Conservation (phyloP, 1,140 invertebrate species). For the Eupeodes corollae region DNA sequence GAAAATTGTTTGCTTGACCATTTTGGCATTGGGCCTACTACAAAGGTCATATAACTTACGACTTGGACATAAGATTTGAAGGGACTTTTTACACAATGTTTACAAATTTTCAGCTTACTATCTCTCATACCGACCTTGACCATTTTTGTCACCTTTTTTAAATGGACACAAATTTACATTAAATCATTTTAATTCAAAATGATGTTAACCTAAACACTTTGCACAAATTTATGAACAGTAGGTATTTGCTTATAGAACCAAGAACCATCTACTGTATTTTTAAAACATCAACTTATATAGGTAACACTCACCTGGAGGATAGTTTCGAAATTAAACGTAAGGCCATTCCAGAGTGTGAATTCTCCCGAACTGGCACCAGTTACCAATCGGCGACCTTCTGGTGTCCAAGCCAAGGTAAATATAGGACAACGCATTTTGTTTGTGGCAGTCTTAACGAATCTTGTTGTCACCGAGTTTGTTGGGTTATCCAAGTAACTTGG, state of each 20-base stretch:
- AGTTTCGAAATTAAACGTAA: slow-evolving; percentile 99
- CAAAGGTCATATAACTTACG: no score
- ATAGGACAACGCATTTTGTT: slow-evolving; percentile 99
- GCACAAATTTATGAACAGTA: not conserved
- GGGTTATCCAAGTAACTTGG: slow-evolving; percentile 85
- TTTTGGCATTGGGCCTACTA: no score
- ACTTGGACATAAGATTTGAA: no score
- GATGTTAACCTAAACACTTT: not conserved
- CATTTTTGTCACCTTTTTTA: no score
- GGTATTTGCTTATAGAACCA: no score
- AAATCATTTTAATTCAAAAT: not conserved
- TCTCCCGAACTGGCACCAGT: slow-evolving; percentile 98
- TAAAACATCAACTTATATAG: no score
- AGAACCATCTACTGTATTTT: no score
- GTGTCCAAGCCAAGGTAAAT: slow-evolving; percentile 98
- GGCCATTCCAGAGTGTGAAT: slow-evolving; percentile 98
- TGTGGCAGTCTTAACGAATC: slow-evolving; percentile 95
- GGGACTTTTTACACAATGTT: no score
- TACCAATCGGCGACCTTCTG: slow-evolving; percentile 91
- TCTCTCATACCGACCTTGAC: no score
- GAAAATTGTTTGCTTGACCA: no score
- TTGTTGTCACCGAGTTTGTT: slow-evolving; percentile 91
- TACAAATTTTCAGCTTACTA: no score
- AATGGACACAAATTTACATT: not conserved
- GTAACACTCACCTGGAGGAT: slow-evolving; percentile 82